These are phyloP conservation scores for Leptestheria dahalacensis DNA, from an alignment of 1,140 invertebrate species.

Conservation along the genomic window DNA sequence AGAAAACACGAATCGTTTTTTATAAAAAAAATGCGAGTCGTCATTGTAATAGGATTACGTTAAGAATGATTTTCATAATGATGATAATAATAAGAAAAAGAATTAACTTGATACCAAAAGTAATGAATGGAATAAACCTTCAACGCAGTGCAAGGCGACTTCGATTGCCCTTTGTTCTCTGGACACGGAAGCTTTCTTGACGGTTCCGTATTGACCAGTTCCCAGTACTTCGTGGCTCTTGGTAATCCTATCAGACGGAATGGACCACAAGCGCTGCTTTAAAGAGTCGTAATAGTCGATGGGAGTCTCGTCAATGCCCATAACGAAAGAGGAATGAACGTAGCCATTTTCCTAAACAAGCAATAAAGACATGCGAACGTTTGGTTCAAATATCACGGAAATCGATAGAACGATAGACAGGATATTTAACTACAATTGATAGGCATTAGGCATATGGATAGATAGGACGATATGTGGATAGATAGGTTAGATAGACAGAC, in stretches of 20 bases:
- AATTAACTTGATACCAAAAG: not conserved
- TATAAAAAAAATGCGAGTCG: no score
- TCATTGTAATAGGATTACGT: not conserved
- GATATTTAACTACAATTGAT: no score
- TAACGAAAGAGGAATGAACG: constrained; percentile 44
- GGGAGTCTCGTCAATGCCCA: constrained; percentile 44
- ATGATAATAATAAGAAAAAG: not conserved
- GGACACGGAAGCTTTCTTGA: constrained; percentile 29
- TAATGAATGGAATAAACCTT: constrained; percentile 13
- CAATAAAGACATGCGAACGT: constrained; percentile 22
- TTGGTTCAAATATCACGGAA: no score
- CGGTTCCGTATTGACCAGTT: constrained; percentile 55
- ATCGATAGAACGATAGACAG: no score
- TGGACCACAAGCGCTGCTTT: constrained; percentile 52
- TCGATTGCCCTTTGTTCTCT: constrained; percentile 17
- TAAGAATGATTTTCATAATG: not conserved
- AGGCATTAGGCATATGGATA: no score
- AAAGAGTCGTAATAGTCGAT: constrained; percentile 54
- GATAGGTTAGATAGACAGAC: no score
- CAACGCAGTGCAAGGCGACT: constrained; percentile 18
- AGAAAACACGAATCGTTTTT: no score
- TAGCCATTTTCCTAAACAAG: constrained; percentile 37
- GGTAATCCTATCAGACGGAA: constrained; percentile 49
- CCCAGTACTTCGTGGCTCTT: constrained; percentile 49
- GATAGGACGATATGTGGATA: no score